Evolutionary conservation across 2,113 vertebrate genomes (phyloP).

Genomic region (Macrotis lagotis): DNA sequence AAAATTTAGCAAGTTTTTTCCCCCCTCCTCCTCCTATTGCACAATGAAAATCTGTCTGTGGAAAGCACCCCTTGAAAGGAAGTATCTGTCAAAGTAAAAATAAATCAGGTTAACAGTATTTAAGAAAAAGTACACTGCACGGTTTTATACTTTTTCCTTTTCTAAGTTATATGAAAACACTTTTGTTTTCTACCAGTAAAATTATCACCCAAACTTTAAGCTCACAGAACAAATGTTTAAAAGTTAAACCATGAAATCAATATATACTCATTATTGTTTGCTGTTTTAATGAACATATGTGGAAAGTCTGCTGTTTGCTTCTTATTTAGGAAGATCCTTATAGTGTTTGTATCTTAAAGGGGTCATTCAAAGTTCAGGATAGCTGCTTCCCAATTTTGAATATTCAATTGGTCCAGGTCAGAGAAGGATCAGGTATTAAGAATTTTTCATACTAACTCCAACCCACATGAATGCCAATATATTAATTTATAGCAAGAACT

Average conservation of each 20-base stretch:
- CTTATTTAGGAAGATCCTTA: not conserved
- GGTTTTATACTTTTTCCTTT: constrained; percentile 52
- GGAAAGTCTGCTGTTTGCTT: not conserved
- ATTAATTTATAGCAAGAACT: constrained; percentile 19
- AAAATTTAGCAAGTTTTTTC: constrained; percentile 62
- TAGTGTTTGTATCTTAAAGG: not conserved
- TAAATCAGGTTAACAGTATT: constrained; percentile 71
- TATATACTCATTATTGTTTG: not conserved
- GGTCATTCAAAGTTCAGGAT: not conserved
- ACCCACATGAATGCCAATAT: not conserved
- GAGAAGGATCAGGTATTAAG: not conserved
- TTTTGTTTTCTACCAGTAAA: constrained; percentile 14
- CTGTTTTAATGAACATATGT: not conserved
- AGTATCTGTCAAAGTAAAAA: constrained; percentile 80
- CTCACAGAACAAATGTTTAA: constrained; percentile 28
- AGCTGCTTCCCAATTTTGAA: constrained; percentile 14
- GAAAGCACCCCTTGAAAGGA: constrained; percentile 78
- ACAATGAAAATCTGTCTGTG: constrained; percentile 74
- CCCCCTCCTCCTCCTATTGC: constrained; percentile 61
- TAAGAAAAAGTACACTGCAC: constrained; percentile 64
- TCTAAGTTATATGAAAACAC: not conserved
- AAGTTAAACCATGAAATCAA: not conserved
- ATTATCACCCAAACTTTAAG: constrained; percentile 36
- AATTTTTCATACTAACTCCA: not conserved
- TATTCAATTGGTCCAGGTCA: not conserved